Conservation (phyloP, 2,888 invertebrate genomes). For the Mylabris sibirica region DNA sequence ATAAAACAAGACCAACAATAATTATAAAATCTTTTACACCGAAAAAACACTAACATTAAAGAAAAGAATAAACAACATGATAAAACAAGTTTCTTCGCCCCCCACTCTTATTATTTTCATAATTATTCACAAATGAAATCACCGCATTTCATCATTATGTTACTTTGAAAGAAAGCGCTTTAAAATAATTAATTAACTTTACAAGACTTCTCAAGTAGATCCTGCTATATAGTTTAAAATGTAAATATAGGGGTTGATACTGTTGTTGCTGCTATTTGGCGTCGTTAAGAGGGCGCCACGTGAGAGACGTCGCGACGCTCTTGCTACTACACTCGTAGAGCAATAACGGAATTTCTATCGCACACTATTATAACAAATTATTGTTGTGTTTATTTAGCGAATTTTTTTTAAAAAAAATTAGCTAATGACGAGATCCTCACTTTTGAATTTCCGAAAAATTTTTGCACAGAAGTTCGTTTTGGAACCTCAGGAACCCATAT, state of each 20-base stretch:
- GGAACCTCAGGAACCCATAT: too few species aligned
- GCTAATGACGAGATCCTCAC: too few species aligned
- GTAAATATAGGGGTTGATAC: conserved; percentile 31
- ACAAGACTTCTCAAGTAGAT: conserved; percentile 55
- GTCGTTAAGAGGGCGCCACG: conserved; percentile 54
- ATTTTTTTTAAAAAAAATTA: too few species aligned
- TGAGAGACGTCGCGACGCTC: conserved; percentile 55
- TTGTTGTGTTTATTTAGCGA: neutral
- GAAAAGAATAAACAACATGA: neutral
- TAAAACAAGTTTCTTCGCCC: too few species aligned
- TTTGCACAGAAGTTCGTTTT: too few species aligned
- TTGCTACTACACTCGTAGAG: conserved; percentile 36
- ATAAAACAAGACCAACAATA: conserved; percentile 16
- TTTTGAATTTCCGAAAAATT: too few species aligned
- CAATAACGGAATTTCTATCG: conserved; percentile 33
- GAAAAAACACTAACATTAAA: neutral
- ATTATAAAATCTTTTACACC: neutral
- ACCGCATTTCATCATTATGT: conserved; percentile 15
- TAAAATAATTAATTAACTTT: conserved; percentile 60
- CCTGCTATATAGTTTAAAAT: conserved; percentile 31
- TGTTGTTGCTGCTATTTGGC: conserved; percentile 47
- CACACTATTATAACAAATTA: neutral
- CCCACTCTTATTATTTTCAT: neutral
- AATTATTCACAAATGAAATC: conserved; percentile 3
- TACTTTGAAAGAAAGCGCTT: conserved; percentile 48